Base-by-base conservation (phyloP, 2,113 vertebrate genomes). In the Panthera tigris region DNA sequence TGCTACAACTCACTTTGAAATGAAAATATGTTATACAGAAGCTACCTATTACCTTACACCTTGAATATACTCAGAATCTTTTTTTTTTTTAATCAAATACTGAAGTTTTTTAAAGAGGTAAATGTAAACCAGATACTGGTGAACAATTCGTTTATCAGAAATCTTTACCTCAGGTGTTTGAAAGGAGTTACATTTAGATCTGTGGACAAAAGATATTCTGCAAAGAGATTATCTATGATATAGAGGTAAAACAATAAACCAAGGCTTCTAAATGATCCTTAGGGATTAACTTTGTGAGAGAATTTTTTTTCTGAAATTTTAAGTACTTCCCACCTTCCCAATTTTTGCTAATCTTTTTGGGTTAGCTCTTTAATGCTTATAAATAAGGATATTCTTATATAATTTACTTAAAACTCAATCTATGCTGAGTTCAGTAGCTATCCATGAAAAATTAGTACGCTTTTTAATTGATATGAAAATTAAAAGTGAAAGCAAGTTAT, bases 131-230 rank as follows among this genome's bases (percentile, higher is more conserved):
- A 85, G 65, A 84, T 55, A 52, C 66, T 78, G 25, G 9, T 80
- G 45, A 93, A 84, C 15, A 85, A 69, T 74, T 95, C 41, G 68
- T 95, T 89, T 63, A 63, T 91, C 52, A 94, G 57, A 91, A 95
- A 93, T 96, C 23, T 61, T 97, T 89, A 65, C 13, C 2, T 76
- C 68, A 61, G 7, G 6, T n/a, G 0, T 93, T 82, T 89, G 18
- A 88, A 89, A 89, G 31, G 31, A 87, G 52, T 91, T 69, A 57
- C 29, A 36, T 68, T 89, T 94, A 18, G n/a, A 91, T 71, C 80
- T 69, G 6, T 76, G 25, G 41, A 55, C 33, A 84, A 65, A 94
- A 94, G 41, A 79, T 65, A 80, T 48, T 57, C 45, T 48, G 55
- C 12, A 48, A 63, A 89, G 18, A 73, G 31, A 91, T 91, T 45